Conservation (phyloP, 2,113 vertebrate genomes). For the Anser cygnoides region DNA sequence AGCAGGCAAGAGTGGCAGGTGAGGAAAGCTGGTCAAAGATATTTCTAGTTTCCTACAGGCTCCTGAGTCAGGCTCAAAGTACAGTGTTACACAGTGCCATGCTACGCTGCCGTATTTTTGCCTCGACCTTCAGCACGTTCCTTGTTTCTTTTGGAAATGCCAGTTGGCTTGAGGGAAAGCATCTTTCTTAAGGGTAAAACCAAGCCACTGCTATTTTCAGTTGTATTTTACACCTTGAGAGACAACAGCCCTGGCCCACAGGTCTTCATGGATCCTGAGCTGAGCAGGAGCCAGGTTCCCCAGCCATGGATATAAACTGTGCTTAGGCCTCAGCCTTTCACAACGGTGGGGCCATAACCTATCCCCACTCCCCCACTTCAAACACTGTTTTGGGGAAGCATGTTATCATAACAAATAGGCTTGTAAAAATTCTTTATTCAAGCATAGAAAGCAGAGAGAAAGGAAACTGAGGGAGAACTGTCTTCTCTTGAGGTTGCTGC, state of each 20-base stretch:
- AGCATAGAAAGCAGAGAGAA: neutral
- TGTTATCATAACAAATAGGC: neutral
- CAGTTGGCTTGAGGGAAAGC: neutral
- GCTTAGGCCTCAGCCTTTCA: neutral
- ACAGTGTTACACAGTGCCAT: too few relatives aligned
- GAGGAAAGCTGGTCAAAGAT: neutral
- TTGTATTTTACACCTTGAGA: neutral
- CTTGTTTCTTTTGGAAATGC: neutral
- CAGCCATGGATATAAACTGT: neutral
- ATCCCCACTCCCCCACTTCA: neutral
- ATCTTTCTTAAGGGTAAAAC: neutral
- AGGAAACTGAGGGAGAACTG: neutral
- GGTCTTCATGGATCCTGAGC: fast-evolving
- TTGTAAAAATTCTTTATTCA: neutral
- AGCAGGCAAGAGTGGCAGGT: neutral
- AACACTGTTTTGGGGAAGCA: neutral
- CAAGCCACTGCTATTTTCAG: neutral
- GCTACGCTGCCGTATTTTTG: neutral
- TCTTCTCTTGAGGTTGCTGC: neutral
- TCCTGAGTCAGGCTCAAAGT: neutral
- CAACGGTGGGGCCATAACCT: neutral
- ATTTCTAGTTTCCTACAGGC: neutral
- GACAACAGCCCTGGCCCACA: neutral
- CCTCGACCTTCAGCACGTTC: neutral
- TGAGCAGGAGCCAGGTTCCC: neutral